phyloP scores from a whole-genome alignment of 2,888 invertebrate species.

The Ariolimax columbianus region DNA sequence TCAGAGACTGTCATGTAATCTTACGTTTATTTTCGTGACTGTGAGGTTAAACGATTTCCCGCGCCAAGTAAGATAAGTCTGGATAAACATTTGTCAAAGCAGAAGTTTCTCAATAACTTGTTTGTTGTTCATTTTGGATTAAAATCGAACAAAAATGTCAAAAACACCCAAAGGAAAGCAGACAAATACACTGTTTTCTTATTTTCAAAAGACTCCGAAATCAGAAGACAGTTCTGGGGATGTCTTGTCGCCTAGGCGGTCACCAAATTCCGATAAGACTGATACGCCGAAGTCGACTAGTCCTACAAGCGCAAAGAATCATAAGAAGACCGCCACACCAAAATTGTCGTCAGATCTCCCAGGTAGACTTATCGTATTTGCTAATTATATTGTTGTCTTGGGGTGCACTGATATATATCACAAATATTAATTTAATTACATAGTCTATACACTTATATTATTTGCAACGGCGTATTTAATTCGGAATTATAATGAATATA shows the following conservation, averaged over 20 bases:
- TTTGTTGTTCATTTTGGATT: not conserved
- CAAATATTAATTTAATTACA: no score
- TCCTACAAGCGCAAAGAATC: constrained; percentile 26
- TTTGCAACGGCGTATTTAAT: no score
- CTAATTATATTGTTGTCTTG: no score
- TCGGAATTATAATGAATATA: no score
- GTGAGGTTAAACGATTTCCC: not conserved
- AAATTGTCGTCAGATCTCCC: not conserved
- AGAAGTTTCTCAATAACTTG: not conserved
- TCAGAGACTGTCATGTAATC: no score
- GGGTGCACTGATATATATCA: no score
- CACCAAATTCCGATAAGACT: constrained; percentile 59
- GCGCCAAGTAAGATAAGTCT: constrained; percentile 37
- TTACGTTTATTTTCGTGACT: not conserved
- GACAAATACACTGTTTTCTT: constrained; percentile 67
- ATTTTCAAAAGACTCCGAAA: constrained; percentile 66
- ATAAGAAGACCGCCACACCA: not conserved
- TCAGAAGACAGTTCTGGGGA: constrained; percentile 46
- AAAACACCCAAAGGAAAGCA: constrained; percentile 55
- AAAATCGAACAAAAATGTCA: constrained; percentile 42
- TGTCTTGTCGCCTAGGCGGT: constrained; percentile 67
- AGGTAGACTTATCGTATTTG: not conserved
- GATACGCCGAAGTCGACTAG: constrained; percentile 13
- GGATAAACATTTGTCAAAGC: not conserved
- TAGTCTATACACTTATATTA: no score